Percentiles rank a stretch among this genome's conserved stretches.
These are phyloP conservation scores for Anoplophora glabripennis DNA, from an alignment of 1,140 invertebrate genomes.

Conservation along the genomic window DNA sequence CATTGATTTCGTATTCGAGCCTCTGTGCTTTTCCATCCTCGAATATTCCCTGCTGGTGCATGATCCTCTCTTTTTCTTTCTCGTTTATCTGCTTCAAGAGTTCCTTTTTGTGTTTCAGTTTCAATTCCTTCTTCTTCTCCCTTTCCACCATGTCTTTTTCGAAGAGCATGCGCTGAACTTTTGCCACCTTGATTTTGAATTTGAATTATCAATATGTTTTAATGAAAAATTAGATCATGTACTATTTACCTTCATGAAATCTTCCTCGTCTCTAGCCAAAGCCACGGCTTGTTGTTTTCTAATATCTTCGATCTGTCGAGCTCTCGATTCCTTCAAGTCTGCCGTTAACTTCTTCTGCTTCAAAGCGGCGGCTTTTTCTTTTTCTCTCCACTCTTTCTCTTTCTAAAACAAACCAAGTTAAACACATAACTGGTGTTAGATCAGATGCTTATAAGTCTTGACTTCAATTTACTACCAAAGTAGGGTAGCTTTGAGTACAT, in stretches of 20 bases:
- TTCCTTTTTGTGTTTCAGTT: conserved; percentile 51
- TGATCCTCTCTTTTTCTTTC: conserved; percentile 62
- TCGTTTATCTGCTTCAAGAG: conserved; percentile 65
- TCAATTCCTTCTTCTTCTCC: conserved; percentile 49
- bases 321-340: conserved; percentile 46
- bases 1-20: conserved; percentile 56
- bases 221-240: neutral
- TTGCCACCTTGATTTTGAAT: conserved; percentile 32
- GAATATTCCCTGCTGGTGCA: conserved; percentile 57
- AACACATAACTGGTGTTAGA: neutral
- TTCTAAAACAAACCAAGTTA: conserved; percentile 29
- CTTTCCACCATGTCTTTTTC: conserved; percentile 54
- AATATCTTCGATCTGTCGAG: conserved; percentile 53
- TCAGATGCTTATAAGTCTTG: neutral
- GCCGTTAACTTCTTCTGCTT: conserved; percentile 36
- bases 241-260: conserved; percentile 54
- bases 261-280: conserved; percentile 58
- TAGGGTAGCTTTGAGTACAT: too few species aligned
- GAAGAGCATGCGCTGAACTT: conserved; percentile 37
- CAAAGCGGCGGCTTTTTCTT: conserved; percentile 43
- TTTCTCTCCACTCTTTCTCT: conserved; percentile 49
- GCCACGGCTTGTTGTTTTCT: conserved; percentile 58
- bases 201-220: neutral
- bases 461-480: too few species aligned
- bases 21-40: conserved; percentile 62